These are phyloP conservation scores for zebrafish (Danio rerio) DNA, from an alignment of 2,113 vertebrate genomes.

Conservation along the genomic window DNA sequence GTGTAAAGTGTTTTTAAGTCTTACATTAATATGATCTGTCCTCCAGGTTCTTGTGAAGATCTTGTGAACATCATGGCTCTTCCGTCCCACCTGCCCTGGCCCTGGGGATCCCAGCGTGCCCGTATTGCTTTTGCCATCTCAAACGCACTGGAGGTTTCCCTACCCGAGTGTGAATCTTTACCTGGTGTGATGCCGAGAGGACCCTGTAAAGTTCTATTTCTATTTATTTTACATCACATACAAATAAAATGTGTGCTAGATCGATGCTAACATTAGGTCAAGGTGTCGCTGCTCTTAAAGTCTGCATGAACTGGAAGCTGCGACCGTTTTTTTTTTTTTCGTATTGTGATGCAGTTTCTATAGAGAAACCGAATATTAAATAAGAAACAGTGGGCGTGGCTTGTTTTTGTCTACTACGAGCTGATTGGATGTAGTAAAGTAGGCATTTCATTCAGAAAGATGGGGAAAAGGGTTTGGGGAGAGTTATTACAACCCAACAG, in stretches of 20 bases:
- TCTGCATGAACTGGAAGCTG: too few species aligned
- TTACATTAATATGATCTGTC: neutral
- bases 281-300: too few species aligned
- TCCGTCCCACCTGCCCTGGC: accelerated
- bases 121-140: neutral
- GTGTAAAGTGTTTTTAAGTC: neutral
- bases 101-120: neutral
- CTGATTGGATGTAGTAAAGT: too few species aligned
- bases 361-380: too few species aligned
- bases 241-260: neutral
- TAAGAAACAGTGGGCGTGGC: too few species aligned
- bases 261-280: neutral
- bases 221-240: neutral
- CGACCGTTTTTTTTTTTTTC: too few species aligned
- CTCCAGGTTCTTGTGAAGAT: conserved; percentile 28
- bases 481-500: too few species aligned
- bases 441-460: too few species aligned
- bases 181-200: neutral
- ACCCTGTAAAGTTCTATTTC: conserved; percentile 9
- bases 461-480: too few species aligned
- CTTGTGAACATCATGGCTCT: conserved; percentile 22
- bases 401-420: too few species aligned
- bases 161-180: neutral
- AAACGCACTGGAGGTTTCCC: neutral
- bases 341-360: too few species aligned